Evolutionary conservation across 2,113 vertebrate species (phyloP).

Genomic region (Tyrannus savana): DNA sequence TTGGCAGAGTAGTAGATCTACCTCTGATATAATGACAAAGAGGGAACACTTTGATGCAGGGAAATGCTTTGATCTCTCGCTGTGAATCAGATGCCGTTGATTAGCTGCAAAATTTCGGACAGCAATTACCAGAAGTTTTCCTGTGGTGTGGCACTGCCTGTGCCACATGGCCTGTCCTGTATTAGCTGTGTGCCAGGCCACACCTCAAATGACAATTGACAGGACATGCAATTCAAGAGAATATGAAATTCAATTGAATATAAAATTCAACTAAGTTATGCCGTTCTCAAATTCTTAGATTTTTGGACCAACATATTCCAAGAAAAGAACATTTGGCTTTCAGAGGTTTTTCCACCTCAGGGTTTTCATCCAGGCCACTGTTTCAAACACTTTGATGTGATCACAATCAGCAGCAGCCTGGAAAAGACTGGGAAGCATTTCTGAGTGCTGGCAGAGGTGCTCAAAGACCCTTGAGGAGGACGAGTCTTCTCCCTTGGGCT

Average conservation of each 20-base stretch:
- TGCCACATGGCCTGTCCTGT: not conserved
- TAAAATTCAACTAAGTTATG: not conserved
- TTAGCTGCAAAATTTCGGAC: slow-evolving; percentile 20
- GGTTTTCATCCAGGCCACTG: not conserved
- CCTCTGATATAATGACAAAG: slow-evolving; percentile 7
- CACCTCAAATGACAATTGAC: not conserved
- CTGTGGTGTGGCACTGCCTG: not conserved
- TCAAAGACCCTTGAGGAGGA: not conserved
- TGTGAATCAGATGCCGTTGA: slow-evolving; percentile 11
- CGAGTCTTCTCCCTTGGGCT: not conserved
- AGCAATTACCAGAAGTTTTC: not conserved
- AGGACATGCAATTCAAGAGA: not conserved
- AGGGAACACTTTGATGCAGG: slow-evolving; percentile 15
- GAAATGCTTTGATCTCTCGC: not conserved
- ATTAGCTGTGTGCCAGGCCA: not conserved
- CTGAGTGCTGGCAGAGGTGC: not conserved
- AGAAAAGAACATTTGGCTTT: not conserved
- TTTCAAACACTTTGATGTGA: not conserved
- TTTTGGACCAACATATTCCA: not conserved
- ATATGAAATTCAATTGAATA: not conserved
- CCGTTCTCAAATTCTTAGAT: not conserved
- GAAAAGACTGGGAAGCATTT: not conserved
- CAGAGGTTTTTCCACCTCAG: not conserved
- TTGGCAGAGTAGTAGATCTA: not conserved
- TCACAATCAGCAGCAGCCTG: not conserved